Conservation (phyloP, 2,888 invertebrate genomes). For the Ellobium chinense region DNA sequence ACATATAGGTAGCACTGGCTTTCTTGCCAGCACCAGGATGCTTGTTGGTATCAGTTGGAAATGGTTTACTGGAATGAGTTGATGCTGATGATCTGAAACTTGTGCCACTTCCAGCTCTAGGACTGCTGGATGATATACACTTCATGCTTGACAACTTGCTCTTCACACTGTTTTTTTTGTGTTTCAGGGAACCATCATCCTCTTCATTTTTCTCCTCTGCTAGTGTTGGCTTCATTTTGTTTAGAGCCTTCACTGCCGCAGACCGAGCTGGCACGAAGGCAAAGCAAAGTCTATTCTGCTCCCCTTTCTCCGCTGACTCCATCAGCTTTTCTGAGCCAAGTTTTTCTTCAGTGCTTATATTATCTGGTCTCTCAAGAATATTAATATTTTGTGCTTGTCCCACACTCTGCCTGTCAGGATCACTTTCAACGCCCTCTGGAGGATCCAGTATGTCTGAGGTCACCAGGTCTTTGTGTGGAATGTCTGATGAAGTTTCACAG, state of each 20-base stretch:
- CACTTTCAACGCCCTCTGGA: background rate
- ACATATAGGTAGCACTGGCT: conserved; percentile 10
- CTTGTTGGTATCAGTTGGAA: background rate
- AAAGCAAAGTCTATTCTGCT: background rate
- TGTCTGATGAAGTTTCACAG: background rate
- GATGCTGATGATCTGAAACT: background rate
- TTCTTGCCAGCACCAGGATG: background rate
- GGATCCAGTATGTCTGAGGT: background rate
- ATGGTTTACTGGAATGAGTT: background rate
- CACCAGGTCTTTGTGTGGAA: background rate
- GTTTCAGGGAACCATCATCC: background rate
- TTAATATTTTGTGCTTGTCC: background rate
- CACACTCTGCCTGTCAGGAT: background rate
- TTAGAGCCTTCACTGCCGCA: conserved; percentile 50
- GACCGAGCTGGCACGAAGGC: conserved; percentile 35
- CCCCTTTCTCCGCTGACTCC: background rate
- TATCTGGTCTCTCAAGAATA: too few relatives aligned
- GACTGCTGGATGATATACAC: background rate
- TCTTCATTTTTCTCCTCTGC: background rate
- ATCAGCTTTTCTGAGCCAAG: background rate
- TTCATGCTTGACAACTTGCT: background rate
- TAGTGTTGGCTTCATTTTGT: conserved; percentile 50
- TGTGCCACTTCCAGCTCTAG: background rate
- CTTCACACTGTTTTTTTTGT: background rate
- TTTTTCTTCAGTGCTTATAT: background rate